Conservation (phyloP, 1,140 invertebrate genomes). For the Phymastichus coffea region DNA sequence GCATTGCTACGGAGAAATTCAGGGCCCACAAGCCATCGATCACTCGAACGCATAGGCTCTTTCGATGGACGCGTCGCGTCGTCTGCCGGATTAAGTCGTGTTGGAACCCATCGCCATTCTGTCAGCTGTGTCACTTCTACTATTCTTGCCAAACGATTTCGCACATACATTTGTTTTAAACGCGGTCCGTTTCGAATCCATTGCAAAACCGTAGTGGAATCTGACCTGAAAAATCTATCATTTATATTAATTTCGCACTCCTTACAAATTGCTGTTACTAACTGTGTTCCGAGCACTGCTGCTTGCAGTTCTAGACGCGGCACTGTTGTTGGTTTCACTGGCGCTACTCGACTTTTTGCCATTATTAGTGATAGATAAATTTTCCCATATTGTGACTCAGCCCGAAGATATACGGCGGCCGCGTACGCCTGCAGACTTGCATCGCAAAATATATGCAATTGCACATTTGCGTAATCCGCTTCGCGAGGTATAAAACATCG, state of each 20-base stretch:
- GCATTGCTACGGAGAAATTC: neutral
- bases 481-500: neutral
- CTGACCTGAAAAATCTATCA: slow-evolving; percentile 35
- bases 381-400: neutral
- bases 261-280: neutral
- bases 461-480: neutral
- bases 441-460: too few relatives aligned
- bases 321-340: slow-evolving; percentile 38
- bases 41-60: neutral
- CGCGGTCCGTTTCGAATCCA: slow-evolving; percentile 36
- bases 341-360: slow-evolving; percentile 38
- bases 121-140: slow-evolving; percentile 26
- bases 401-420: neutral
- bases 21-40: neutral
- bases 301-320: slow-evolving; percentile 45
- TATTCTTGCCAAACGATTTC: slow-evolving; percentile 40
- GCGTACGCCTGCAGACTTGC: slow-evolving; percentile 35
- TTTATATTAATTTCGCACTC: neutral
- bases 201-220: slow-evolving; percentile 37
- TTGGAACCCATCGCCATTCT: slow-evolving; percentile 37
- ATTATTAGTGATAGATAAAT: neutral
- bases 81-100: slow-evolving; percentile 37
- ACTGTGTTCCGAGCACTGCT: slow-evolving; percentile 32
- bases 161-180: slow-evolving; percentile 25
- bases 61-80: slow-evolving; percentile 14